Conservation (phyloP, 1,140 invertebrate species). For the Drosophila tsacasi region DNA sequence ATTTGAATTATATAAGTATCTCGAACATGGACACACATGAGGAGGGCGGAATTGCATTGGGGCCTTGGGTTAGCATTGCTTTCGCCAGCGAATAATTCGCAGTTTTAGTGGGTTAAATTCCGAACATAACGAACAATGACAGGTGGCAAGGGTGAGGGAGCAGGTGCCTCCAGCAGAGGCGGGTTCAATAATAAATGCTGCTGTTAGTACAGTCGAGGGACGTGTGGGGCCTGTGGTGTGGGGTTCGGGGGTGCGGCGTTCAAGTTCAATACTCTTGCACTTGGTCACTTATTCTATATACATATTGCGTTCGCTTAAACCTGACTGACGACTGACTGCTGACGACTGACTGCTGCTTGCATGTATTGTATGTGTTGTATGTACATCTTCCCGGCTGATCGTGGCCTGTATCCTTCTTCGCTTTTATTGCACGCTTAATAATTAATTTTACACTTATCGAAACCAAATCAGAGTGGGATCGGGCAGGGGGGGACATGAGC, state of each 20-base stretch:
- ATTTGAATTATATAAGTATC: constrained; percentile 43
- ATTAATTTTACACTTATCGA: constrained; percentile 42
- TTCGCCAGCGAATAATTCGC: constrained; percentile 3
- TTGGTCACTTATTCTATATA: constrained; percentile 31
- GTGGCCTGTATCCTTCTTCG: constrained; percentile 9
- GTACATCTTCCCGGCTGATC: constrained; percentile 25
- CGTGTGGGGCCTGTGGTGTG: too few species aligned
- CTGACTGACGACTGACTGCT: constrained; percentile 19
- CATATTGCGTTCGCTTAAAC: constrained; percentile 34
- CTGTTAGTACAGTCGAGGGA: constrained; percentile 24
- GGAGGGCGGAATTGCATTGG: constrained; percentile 33
- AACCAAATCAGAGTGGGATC: constrained; percentile 10
- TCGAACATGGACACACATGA: constrained; percentile 67
- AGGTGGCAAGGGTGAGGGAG: background rate
- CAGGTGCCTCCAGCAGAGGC: background rate
- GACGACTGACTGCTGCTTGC: constrained; percentile 5
- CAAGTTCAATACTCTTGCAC: constrained; percentile 8
- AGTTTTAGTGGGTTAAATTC: constrained; percentile 40
- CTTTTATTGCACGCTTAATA: constrained; percentile 55
- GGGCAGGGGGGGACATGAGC: constrained; percentile 18
- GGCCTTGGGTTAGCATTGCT: constrained; percentile 9
- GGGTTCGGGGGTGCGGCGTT: background rate
- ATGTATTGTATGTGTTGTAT: constrained; percentile 33
- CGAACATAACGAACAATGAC: constrained; percentile 19
- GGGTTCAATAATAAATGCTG: constrained; percentile 31